Evolutionary conservation across 1,140 invertebrate species (phyloP), one percentile per base, ranked within the genome.

Genomic region (Lepidurus arcticus): DNA sequence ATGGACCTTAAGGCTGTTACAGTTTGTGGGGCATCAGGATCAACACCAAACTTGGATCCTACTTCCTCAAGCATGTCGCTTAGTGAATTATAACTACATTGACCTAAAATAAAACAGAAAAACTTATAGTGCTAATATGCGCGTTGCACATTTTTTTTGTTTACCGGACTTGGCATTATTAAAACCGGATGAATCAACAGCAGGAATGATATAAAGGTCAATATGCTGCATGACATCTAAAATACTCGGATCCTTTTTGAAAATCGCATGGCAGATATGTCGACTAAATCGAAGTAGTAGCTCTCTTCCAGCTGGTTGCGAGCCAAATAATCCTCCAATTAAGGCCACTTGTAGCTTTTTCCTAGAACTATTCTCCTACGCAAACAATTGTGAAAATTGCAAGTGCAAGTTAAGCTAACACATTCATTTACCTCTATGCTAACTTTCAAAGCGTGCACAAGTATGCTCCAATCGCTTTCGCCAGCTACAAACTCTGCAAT

Each of bases 211-310:
- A 83, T 95, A 92, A 44, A 97, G 83, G 26, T 94, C 91, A 9
- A 90, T 86, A 76, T 90, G 90, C 73, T 91, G 84, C 0, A 98
- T 83, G 45, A 97, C 83, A 4, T 86, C 85, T 4, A 86, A 84
- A 42, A 92, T 89, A 1, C 87, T 83, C 0, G 89, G 88, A 82
- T 95, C 88, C 11, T 89, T 88, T 43, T 90, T 86, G 53, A 86
- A 84, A 83, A 91, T 90, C 1, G 92, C 94, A 76, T 86, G 89
- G 11, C 91, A 83, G 16, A 98, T 86, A 86, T 98, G 95, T 0
- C 93, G 88, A 0, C 92, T 90, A 74, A 98, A 87, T 83, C 95
- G 90, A 1, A 96, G 82, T 0, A 93, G 84, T 43, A 98, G 87
- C 85, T 98, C 95, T 79, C 93, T 88, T 0, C 94, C 94, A n/a